Base-by-base conservation (phyloP, 1,140 invertebrate species). In the Myzus persicae region DNA sequence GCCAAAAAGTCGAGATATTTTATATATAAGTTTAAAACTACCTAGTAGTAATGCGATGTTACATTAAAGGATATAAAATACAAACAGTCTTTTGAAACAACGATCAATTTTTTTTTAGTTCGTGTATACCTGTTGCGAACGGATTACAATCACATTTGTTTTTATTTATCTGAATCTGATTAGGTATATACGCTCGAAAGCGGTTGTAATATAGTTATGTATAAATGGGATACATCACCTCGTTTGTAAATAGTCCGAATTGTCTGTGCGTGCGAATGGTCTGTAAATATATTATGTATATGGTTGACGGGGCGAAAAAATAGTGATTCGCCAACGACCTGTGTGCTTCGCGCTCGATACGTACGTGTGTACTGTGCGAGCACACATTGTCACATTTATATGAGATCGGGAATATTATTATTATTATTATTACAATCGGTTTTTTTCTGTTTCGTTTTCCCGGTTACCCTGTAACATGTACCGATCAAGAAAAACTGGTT, bases 401-500 rank as follows among this genome's bases (percentile, higher is more conserved):
- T n/a, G 31, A 3, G 14, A 76, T 76, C n/a, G 59, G n/a, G 31
- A 76, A 76, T 76, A 54, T 26, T 9, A 76, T 76, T 76, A 76
- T n/a, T 59, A 59, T 59, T 67, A n/a, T n/a, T 76, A n/a, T 76
- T n/a, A 22, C 76, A 6, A 82, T 38, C 36, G 4, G n/a, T 84
- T 26, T 26, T 24, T 40, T 84, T 82, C 7, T 24, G 81, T 40
- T 84, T 40, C 36, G 36, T 48, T 89, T 89, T 89, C 42, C 46
- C 46, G n/a, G 36, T 89, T 89, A 22, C 46, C 24, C 9, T n/a
- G 44, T 48, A 82, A 84, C 82, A 14, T 40, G 82, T 84, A 46
- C 87, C 20, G 42, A 42, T 76, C 54, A 67, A 91, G 90, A 91
- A 91, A 91, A 91, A 91, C 90, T 91, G 54, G 90, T 89, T 38